Evolutionary conservation across 2,888 invertebrate species (phyloP).

Genomic region (Agriopis marginaria): DNA sequence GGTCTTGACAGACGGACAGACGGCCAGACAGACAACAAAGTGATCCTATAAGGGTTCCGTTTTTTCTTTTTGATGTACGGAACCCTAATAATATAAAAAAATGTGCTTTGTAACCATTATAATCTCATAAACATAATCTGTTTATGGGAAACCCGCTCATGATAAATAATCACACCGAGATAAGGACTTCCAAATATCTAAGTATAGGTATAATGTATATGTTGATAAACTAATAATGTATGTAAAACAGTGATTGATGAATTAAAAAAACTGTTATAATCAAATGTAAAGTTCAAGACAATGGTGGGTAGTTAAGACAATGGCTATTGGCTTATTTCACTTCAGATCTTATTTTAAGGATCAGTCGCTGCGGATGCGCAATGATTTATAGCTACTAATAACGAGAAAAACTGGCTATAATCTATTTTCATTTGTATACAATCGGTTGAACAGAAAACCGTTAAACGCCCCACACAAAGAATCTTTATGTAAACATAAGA

Average conservation of each 20-base stretch:
- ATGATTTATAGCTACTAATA: conserved; percentile 85
- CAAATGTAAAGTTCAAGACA: conserved; percentile 1
- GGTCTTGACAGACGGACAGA: too few relatives aligned
- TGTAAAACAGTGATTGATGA: neutral
- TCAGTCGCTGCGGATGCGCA: conserved; percentile 75
- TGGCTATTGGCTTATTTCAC: conserved; percentile 50
- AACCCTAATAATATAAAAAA: too few relatives aligned
- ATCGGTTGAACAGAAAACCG: conserved; percentile 86
- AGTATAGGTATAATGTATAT: too few relatives aligned
- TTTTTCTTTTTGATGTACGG: too few relatives aligned
- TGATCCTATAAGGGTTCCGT: too few relatives aligned
- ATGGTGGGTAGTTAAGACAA: conserved; percentile 29
- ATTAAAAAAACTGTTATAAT: neutral
- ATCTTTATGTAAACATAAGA: conserved; percentile 82
- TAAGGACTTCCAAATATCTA: too few relatives aligned
- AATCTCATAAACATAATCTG: too few relatives aligned
- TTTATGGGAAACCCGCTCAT: too few relatives aligned
- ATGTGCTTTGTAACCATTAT: too few relatives aligned
- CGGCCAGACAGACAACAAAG: too few relatives aligned
- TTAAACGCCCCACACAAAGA: conserved; percentile 86
- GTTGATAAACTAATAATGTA: too few relatives aligned
- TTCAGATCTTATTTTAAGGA: conserved; percentile 79
- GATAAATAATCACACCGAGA: too few relatives aligned
- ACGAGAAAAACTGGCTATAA: conserved; percentile 85
- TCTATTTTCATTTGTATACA: conserved; percentile 85